Evolutionary conservation across 2,797 vertebrate species (phyloP), one percentile per base, ranked within the genome.

Genomic region (Malacoctenus gilli): DNA sequence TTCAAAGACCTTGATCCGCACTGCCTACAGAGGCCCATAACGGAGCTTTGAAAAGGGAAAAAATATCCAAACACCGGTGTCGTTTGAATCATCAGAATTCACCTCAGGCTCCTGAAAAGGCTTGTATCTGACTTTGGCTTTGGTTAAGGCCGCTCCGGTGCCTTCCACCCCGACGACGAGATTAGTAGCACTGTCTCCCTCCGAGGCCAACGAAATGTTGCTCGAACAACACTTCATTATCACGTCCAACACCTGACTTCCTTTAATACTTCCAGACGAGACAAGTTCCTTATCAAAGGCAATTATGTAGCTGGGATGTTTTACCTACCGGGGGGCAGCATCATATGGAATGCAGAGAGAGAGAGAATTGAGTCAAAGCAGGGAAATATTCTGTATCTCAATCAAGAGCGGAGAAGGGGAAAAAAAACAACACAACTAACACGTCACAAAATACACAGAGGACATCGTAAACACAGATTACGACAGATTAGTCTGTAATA

Each of bases 201-300:
- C 54, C 34, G 54, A 74, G 68, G 34, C 57, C n/a, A 66, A 67
- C 38, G 42, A 40, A n/a, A 48, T 55, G 52, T 68, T 74, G 62
- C 68, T 60, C 50, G 40, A 58, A 57, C 61, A 75, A 62, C 49
- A 68, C 46, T 74, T 77, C 64, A 78, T 86, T 84, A 80, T 69
- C 74, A 57, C 59, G 55, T 85, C 72, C 49, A 68, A 68, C 53
- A 65, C 72, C 73, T 77, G 66, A 73, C 71, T 70, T 56, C 39
- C 64, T 70, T 74, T 44, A 72, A 59, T 68, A 61, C 36, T 43
- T 52, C 59, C 46, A 48, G 49, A 55, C 3, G 1, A 68, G 66
- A 66, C 47, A 18, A 42, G 39, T 44, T 72, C 23, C 72, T 79
- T 76, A 71, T 74, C 60, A 72, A 42, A 63, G 38, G 36, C 56